These are phyloP conservation scores for Baronia brevicornis DNA, from an alignment of 2,888 invertebrate species.

Conservation along the genomic window DNA sequence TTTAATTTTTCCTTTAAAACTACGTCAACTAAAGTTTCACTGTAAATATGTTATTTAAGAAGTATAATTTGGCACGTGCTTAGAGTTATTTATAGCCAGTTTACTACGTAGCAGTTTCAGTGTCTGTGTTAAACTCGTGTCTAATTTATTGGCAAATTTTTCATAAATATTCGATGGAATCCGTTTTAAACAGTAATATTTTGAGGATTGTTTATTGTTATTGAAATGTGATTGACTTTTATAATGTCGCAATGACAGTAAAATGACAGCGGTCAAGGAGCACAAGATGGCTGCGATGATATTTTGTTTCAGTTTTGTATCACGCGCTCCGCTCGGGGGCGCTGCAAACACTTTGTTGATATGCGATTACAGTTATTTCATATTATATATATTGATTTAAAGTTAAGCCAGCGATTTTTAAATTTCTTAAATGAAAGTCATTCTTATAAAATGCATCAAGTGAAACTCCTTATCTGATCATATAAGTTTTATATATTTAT, in stretches of 20 bases:
- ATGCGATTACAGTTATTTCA: conserved; percentile 13
- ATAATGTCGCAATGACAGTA: conserved; percentile 65
- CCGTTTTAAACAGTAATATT: conserved; percentile 12
- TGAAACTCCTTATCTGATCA: no score
- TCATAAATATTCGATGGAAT: conserved; percentile 14
- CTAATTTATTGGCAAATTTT: neutral
- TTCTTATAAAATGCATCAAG: no score
- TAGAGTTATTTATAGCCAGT: conserved; percentile 59
- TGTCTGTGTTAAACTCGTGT: conserved; percentile 2
- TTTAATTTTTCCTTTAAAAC: no score
- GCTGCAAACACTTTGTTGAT: conserved; percentile 39
- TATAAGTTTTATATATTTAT: no score
- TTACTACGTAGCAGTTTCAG: conserved; percentile 12
- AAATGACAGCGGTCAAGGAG: conserved; percentile 57
- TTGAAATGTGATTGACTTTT: conserved; percentile 54
- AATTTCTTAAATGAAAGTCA: no score
- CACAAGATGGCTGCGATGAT: conserved; percentile 50
- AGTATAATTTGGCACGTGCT: conserved; percentile 49
- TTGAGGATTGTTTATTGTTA: conserved; percentile 55
- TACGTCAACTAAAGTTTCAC: no score
- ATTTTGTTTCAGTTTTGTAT: conserved; percentile 28
- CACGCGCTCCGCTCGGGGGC: conserved; percentile 56
- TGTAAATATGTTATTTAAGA: no score
- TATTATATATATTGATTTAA: neutral
- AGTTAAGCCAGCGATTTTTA: conserved; percentile 14